Conservation (phyloP, 2,113 vertebrate genomes). For the Leptodactylus fuscus region DNA sequence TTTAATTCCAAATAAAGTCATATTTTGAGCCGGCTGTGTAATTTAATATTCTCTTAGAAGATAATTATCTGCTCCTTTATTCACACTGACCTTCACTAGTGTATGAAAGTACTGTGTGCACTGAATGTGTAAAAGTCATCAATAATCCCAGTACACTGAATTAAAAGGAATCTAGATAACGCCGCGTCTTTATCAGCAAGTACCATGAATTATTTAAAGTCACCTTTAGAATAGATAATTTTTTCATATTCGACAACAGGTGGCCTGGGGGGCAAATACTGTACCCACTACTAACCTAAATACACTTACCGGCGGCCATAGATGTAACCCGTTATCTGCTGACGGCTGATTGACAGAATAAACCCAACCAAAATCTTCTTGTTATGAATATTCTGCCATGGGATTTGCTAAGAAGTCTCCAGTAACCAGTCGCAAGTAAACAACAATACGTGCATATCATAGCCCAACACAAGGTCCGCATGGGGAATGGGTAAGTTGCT, state of each 20-base stretch:
- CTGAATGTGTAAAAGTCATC: conserved; percentile 43
- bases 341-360: background rate
- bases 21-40: conserved; percentile 34
- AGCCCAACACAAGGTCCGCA: background rate
- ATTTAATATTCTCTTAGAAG: conserved; percentile 47
- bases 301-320: background rate
- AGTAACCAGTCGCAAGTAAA: background rate
- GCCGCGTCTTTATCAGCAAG: conserved; percentile 43
- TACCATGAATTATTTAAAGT: conserved; percentile 50
- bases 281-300: background rate
- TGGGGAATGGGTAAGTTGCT: background rate
- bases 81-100: conserved; percentile 44
- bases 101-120: conserved; percentile 35
- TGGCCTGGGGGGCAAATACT: conserved; percentile 23
- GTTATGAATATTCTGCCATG: background rate
- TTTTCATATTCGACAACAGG: conserved; percentile 32
- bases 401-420: background rate
- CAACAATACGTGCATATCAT: background rate
- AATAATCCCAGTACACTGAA: conserved; percentile 50
- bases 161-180: conserved; percentile 49
- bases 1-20: conserved; percentile 51
- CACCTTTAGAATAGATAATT: conserved; percentile 47
- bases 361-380: background rate
- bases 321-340: background rate
- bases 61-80: conserved; percentile 49